These are phyloP conservation scores for Numida meleagris DNA, from an alignment of 2,113 vertebrate genomes.

Conservation along the genomic window DNA sequence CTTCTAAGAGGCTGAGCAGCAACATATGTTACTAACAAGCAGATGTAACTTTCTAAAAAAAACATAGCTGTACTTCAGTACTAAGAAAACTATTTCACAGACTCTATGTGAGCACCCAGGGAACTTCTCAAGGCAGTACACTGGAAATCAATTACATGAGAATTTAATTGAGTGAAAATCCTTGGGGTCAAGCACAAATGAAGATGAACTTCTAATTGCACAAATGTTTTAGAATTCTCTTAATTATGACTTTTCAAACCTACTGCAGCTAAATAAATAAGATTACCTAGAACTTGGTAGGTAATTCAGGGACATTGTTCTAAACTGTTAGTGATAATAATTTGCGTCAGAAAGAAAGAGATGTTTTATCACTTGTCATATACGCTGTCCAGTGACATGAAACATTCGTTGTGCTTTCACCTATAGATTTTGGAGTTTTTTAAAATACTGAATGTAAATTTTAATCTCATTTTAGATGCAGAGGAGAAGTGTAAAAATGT, in stretches of 20 bases:
- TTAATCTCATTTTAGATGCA: neutral
- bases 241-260: neutral
- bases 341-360: neutral
- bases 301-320: neutral
- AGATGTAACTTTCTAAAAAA: neutral
- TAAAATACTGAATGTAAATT: neutral
- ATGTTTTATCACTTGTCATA: neutral
- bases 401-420: neutral
- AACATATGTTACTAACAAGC: neutral
- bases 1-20: neutral
- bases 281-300: neutral
- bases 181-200: neutral
- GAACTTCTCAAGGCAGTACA: neutral
- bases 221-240: conserved; percentile 11
- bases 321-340: neutral
- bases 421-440: neutral
- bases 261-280: neutral
- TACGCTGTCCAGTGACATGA: neutral
- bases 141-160: neutral
- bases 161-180: neutral
- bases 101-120: neutral
- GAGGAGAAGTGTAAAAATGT: neutral
- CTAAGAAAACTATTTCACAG: neutral
- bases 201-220: conserved; percentile 19
- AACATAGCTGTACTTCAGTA: neutral